phyloP scores from a whole-genome alignment of 2,113 vertebrate genomes.

The Xerus inauris region DNA sequence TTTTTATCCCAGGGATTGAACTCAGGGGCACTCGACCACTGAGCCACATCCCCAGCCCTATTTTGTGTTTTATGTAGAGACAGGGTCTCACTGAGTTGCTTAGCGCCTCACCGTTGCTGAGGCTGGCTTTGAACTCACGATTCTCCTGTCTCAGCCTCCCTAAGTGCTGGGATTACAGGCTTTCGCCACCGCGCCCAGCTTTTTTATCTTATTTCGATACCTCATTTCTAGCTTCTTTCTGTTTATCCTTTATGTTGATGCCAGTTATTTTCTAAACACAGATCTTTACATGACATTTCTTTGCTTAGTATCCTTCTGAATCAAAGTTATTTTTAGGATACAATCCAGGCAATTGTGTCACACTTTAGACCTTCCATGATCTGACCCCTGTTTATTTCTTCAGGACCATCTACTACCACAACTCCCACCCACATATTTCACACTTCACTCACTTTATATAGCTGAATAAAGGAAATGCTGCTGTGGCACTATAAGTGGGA shows the following conservation, averaged over 20 bases:
- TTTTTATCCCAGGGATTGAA: no score
- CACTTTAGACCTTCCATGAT: background rate
- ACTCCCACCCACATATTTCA: background rate
- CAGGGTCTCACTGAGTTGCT: no score
- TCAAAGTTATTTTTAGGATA: background rate
- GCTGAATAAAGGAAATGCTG: background rate
- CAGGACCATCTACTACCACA: background rate
- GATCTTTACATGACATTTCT: background rate
- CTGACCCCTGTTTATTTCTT: background rate
- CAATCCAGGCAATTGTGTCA: background rate
- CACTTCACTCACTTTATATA: background rate
- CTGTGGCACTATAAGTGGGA: background rate
- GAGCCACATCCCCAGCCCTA: no score
- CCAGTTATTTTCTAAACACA: background rate
- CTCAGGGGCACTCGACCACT: no score
- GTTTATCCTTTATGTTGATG: background rate
- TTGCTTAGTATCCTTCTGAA: background rate
- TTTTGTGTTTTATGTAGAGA: no score
- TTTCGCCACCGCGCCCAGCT: no score
- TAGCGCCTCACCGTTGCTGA: no score
- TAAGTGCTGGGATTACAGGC: no score
- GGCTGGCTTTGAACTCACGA: no score
- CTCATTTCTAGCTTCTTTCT: background rate
- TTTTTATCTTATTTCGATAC: background rate
- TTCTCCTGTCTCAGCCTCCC: no score